These are phyloP conservation scores for Drosophila lutescens DNA, from an alignment of 2,888 invertebrate genomes.

Conservation along the genomic window DNA sequence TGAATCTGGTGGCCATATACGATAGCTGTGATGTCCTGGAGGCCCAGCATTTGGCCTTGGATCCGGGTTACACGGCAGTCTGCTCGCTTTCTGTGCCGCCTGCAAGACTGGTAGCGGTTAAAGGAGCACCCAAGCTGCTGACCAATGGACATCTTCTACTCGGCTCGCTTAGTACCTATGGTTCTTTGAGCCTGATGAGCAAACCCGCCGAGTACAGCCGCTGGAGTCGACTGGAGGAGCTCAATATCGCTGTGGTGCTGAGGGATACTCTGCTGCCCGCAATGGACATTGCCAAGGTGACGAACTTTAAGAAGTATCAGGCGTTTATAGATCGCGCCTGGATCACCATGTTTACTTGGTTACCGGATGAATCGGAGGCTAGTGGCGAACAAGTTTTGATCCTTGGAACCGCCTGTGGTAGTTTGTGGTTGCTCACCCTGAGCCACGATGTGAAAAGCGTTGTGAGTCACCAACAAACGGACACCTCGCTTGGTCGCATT, in stretches of 20 bases:
- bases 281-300: constrained; percentile 27
- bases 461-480: constrained; percentile 38
- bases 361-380: background rate
- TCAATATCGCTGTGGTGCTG: constrained; percentile 41
- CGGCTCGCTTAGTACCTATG: constrained; percentile 71
- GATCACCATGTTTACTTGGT: constrained; percentile 78
- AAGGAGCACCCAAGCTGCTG: constrained; percentile 49
- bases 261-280: constrained; percentile 44
- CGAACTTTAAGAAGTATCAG: constrained; percentile 56
- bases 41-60: constrained; percentile 74
- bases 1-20: constrained; percentile 69
- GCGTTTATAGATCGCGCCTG: constrained; percentile 64
- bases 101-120: constrained; percentile 46
- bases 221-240: constrained; percentile 55
- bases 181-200: constrained; percentile 66
- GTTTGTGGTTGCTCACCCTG: constrained; percentile 62
- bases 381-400: constrained; percentile 29
- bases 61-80: constrained; percentile 71
- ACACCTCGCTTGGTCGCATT: constrained; percentile 70
- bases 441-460: constrained; percentile 30
- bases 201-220: constrained; percentile 44
- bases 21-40: constrained; percentile 57
- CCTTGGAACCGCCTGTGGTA: constrained; percentile 78
- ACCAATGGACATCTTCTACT: constrained; percentile 51
- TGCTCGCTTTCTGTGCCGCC: constrained; percentile 60